Evolutionary conservation across 2,113 vertebrate species (phyloP), one percentile per base, ranked within the genome.

Genomic region (Actinemys pallida): DNA sequence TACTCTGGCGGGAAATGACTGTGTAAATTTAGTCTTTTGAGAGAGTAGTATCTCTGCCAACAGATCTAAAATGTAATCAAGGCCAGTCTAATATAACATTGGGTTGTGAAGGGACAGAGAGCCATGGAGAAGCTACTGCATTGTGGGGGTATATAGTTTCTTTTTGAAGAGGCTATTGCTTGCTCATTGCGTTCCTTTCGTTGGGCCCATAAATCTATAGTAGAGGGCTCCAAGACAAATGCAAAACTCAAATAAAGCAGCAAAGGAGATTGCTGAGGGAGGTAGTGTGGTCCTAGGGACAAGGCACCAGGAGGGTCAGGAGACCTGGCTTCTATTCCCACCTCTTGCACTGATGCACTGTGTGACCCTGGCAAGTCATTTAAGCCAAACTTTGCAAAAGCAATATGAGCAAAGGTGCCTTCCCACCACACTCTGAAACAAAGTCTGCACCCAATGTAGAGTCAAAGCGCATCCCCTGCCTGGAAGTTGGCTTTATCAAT

Each of bases 31-130:
- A 92, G 94, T 91, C 90, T 94, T 94, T 95, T 27, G 91, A 96
- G 97, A 97, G 83, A 94, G n/a, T 0, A 1, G 42, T 86, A 91
- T 93, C 56, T 91, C 72, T 87, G 87, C 83, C 88, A 96, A 39
- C 91, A 88, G 88, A 98, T 98, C 97, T 98, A 93, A 97, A 98
- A 97, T 98, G 93, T 96, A 98, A 98, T 98, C 98, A 98, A 97
- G 97, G 78, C 42, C 78, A 78, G 93, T 84, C 75, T 96, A 97
- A 97, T 95, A 93, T 94, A 97, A 97, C 94, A 92, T 76, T 92
- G 94, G 94, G 90, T 90, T 83, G 82, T 54, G 89, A 80, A 90
- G 88, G 90, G 93, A 89, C 81, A 82, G 91, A 81, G 78, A 12
- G 1, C 9, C 9, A 50, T 4, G 4, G 49, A 85, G 84, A 56